These are phyloP conservation scores for Marmota monax DNA, from an alignment of 2,113 vertebrate species.

Conservation along the genomic window DNA sequence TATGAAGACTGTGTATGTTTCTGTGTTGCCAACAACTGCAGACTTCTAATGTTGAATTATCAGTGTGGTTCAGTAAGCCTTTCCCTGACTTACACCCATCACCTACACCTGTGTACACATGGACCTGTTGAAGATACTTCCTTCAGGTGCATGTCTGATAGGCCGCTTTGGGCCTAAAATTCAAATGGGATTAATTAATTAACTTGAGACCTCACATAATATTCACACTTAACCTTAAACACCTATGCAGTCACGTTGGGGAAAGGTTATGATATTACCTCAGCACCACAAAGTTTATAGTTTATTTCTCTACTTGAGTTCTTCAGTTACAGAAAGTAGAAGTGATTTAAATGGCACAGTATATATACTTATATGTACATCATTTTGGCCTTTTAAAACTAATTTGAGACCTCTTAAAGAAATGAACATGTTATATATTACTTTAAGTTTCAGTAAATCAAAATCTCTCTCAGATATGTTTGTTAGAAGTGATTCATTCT, in stretches of 20 bases:
- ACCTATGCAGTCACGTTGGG: background rate
- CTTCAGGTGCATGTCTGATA: background rate
- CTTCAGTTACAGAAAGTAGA: background rate
- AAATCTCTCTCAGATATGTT: constrained; percentile 72
- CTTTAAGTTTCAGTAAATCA: constrained; percentile 80
- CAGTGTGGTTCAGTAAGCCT: background rate
- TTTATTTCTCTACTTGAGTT: constrained; percentile 49
- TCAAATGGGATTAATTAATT: background rate
- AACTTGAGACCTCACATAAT: background rate
- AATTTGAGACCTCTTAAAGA: constrained; percentile 72
- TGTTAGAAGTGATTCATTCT: constrained; percentile 62
- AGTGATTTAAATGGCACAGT: constrained; percentile 15
- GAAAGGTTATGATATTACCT: constrained; percentile 30
- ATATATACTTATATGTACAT: background rate
- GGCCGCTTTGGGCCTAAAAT: background rate
- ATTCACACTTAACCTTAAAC: background rate
- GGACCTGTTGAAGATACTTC: background rate
- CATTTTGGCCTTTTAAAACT: constrained; percentile 50
- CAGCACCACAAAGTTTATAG: constrained; percentile 14
- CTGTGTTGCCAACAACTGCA: constrained; percentile 92
- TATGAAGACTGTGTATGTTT: constrained; percentile 93
- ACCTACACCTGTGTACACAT: background rate
- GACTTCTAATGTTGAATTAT: constrained; percentile 42
- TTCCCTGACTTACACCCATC: background rate
- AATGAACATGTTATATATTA: constrained; percentile 65